Evolutionary conservation across 2,888 invertebrate species (phyloP).

Genomic region (Periphyllus acericola): DNA sequence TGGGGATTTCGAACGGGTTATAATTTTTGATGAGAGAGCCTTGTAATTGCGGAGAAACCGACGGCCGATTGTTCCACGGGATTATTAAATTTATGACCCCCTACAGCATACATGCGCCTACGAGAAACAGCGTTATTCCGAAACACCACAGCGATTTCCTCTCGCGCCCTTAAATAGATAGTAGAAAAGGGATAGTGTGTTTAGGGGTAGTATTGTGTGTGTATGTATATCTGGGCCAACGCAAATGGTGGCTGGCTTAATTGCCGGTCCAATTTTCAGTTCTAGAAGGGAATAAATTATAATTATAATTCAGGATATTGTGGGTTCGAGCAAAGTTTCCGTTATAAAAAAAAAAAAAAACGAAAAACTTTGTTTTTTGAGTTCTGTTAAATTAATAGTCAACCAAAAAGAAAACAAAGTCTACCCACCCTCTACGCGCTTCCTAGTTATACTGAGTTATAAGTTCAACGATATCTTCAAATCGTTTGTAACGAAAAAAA

Average conservation of each 20-base stretch:
- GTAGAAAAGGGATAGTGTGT: slow-evolving; percentile 24
- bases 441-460: background rate
- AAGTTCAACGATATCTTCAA: slow-evolving; percentile 21
- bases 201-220: slow-evolving; percentile 20
- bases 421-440: background rate
- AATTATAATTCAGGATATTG: slow-evolving; percentile 37
- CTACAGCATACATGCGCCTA: background rate
- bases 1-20: slow-evolving; percentile 1
- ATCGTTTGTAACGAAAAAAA: slow-evolving; percentile 3
- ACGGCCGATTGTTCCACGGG: slow-evolving; percentile 34
- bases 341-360: background rate
- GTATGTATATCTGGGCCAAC: slow-evolving; percentile 2
- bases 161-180: background rate
- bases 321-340: slow-evolving; percentile 1
- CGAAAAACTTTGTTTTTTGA: slow-evolving; percentile 39
- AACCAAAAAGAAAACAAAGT: slow-evolving; percentile 12
- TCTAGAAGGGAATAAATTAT: slow-evolving; percentile 51
- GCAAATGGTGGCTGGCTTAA: slow-evolving; percentile 41
- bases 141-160: slow-evolving; percentile 3
- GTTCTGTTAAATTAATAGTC: slow-evolving; percentile 27
- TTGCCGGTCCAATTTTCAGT: slow-evolving; percentile 34
- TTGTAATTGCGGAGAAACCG: slow-evolving; percentile 45
- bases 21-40: slow-evolving; percentile 40
- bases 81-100: slow-evolving; percentile 50
- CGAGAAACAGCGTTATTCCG: background rate